phyloP scores from a whole-genome alignment of 1,140 invertebrate genomes.

The Hyles vespertilio region DNA sequence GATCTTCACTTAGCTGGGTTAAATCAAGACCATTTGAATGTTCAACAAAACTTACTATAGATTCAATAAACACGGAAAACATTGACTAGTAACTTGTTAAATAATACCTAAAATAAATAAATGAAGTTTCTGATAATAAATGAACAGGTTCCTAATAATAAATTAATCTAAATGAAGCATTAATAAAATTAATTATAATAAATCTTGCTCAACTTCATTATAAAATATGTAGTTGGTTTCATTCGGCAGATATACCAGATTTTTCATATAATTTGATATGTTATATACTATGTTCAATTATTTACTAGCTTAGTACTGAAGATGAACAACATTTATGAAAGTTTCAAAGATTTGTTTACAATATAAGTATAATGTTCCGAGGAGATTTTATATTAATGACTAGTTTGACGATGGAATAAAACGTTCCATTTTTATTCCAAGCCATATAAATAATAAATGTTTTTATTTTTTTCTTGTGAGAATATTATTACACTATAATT shows the following conservation, averaged over 20 bases:
- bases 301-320: constrained; percentile 27
- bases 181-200: constrained; percentile 24
- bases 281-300: constrained; percentile 28
- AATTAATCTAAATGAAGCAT: constrained; percentile 14
- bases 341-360: constrained; percentile 5
- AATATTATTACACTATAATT: no score
- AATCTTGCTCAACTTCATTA: constrained; percentile 45
- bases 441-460: constrained; percentile 4
- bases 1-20: constrained; percentile 63
- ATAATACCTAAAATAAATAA: not conserved
- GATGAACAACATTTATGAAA: constrained; percentile 45
- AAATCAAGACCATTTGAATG: constrained; percentile 52
- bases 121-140: not conserved
- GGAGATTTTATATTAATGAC: no score
- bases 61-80: no score
- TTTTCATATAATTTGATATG: constrained; percentile 38
- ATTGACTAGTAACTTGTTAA: not conserved
- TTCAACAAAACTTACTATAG: not conserved
- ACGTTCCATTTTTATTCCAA: constrained; percentile 6
- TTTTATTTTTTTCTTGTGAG: not conserved
- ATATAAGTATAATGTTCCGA: no score
- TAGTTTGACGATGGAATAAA: not conserved
- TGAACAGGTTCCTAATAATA: constrained; percentile 1
- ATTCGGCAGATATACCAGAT: constrained; percentile 10
- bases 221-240: constrained; percentile 22